A percentile compares a stretch with the other conserved stretches of the same genome.
phyloP scores from a whole-genome alignment of 1,140 invertebrate species.

The Zaprionus lachaisei region DNA sequence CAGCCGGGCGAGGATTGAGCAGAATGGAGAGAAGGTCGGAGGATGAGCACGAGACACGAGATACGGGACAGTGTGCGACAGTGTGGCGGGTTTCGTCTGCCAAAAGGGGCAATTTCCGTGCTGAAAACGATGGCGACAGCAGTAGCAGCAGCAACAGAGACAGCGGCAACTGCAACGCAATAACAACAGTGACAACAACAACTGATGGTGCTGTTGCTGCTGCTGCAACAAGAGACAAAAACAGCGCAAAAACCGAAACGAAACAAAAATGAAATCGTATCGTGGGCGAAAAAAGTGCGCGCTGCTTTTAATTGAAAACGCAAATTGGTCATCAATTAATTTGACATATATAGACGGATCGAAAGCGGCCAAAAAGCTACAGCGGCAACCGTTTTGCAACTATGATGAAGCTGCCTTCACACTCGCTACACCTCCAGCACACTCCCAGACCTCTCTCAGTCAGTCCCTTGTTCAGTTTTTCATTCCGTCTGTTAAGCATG shows the following conservation, averaged over 20 bases:
- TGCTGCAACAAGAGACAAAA: slow-evolving; percentile 2
- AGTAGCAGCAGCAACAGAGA: slow-evolving; percentile 23
- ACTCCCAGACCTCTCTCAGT: neutral
- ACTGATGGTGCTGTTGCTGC: neutral
- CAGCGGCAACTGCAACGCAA: neutral
- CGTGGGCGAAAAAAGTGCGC: slow-evolving; percentile 57
- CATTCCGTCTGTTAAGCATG: slow-evolving; percentile 9
- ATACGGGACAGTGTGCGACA: neutral
- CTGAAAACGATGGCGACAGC: slow-evolving; percentile 60
- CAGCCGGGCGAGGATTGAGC: slow-evolving; percentile 4
- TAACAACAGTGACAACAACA: slow-evolving; percentile 11
- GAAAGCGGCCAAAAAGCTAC: slow-evolving; percentile 45
- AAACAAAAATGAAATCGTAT: slow-evolving; percentile 64
- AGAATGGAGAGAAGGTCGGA: neutral
- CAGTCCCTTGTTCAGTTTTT: neutral
- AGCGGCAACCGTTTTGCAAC: slow-evolving; percentile 38
- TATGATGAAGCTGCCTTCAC: slow-evolving; percentile 18
- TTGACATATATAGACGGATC: slow-evolving; percentile 69
- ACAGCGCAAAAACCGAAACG: neutral
- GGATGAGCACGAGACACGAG: neutral
- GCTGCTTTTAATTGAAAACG: slow-evolving; percentile 82
- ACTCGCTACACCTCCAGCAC: neutral
- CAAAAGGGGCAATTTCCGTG: slow-evolving; percentile 72
- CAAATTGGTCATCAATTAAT: slow-evolving; percentile 83
- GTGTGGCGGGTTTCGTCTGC: slow-evolving; percentile 16